Evolutionary conservation across 1,140 invertebrate genomes (phyloP), one percentile per base, ranked within the genome.

Genomic region (Heterodera carotae): DNA sequence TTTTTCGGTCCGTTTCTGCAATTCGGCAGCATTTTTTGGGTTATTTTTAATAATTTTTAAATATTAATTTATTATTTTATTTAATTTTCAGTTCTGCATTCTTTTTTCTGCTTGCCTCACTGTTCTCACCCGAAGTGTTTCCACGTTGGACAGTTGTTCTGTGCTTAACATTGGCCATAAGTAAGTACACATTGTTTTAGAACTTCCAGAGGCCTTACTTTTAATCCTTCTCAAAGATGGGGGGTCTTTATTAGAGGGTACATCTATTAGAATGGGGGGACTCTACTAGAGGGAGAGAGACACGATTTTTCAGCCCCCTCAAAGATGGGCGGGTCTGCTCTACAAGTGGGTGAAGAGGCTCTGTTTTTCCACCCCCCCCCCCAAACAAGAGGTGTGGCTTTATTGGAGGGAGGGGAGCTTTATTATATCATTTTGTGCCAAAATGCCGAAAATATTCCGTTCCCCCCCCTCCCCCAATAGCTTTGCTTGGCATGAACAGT

Each of bases 401-500:
- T n/a, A n/a, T n/a, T n/a, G n/a, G n/a, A n/a, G n/a, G n/a, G n/a
- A n/a, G n/a, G n/a, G n/a, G n/a, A n/a, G n/a, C n/a, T n/a, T n/a
- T n/a, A n/a, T n/a, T n/a, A n/a, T n/a, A n/a, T n/a, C n/a, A n/a
- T n/a, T n/a, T 10, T 25, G 15, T 48, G 68, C 12, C 25, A 25
- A 48, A 56, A 56, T 69, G 68, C 53, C 68, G 34, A 43, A n/a
- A n/a, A n/a, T n/a, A n/a, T n/a, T n/a, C n/a, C n/a, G n/a, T n/a
- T n/a, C n/a, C n/a, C n/a, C 34, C 22, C 5, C 18, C 12, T 18
- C 48, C 48, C 4, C 48, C 48, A 56, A 56, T 8, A n/a, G 70
- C n/a, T 27, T 36, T 60, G 70, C 74, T 60, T 25, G 74, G 53
- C 62, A 34, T 60, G 62, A 76, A 76, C 76, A 64, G 39, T 31